These are phyloP conservation scores for Toxotes jaculatrix DNA, from an alignment of 2,113 vertebrate species.

Conservation along the genomic window DNA sequence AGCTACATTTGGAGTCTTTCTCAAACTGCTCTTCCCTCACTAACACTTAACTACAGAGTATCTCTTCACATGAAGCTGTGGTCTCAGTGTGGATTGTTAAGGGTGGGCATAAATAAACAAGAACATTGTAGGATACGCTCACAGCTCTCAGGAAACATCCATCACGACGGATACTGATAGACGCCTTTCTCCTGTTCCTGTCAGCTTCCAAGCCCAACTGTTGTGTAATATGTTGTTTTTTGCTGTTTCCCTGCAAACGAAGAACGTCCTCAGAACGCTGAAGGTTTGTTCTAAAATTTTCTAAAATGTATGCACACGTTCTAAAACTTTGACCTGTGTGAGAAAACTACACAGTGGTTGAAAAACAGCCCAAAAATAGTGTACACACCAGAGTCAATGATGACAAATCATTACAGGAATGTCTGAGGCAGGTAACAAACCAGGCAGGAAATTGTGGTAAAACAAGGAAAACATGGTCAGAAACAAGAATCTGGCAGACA, in stretches of 20 bases:
- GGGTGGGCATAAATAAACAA: conserved; percentile 42
- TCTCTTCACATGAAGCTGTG: conserved; percentile 8
- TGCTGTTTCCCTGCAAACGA: conserved; percentile 10
- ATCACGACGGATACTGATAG: conserved; percentile 43
- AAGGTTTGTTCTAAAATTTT: background rate
- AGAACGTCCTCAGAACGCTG: conserved; percentile 4
- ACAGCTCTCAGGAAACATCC: conserved; percentile 46
- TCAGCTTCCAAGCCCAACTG: conserved; percentile 22
- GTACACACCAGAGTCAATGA: background rate
- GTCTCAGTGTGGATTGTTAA: conserved; percentile 28
- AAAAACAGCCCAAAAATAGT: background rate
- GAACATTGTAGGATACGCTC: conserved; percentile 40
- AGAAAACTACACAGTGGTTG: background rate
- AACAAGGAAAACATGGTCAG: too few relatives aligned
- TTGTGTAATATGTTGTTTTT: conserved; percentile 45
- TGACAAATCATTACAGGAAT: too few relatives aligned
- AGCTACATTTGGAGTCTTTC: background rate
- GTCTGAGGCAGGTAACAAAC: too few relatives aligned
- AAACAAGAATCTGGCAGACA: too few relatives aligned
- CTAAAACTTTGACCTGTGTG: background rate
- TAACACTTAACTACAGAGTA: background rate
- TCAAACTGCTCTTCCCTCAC: conserved; percentile 3
- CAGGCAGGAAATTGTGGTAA: too few relatives aligned
- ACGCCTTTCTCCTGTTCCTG: conserved; percentile 49
- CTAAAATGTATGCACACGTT: background rate